These are phyloP conservation scores for Archegozetes longisetosus DNA, from an alignment of 1,140 invertebrate species.

Conservation along the genomic window DNA sequence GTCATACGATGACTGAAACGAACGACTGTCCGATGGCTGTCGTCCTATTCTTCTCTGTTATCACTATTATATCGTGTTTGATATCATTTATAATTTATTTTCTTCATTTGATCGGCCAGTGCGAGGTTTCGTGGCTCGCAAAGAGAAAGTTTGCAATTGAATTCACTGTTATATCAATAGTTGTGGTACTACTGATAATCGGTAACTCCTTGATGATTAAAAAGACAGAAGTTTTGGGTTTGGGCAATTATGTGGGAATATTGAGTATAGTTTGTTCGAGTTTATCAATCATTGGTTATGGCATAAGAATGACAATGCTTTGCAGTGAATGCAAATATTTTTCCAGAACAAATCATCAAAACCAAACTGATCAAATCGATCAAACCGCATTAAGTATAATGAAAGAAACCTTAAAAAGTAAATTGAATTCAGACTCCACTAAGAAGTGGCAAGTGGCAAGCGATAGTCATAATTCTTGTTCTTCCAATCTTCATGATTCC, in stretches of 20 bases:
- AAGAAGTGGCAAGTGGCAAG: background rate
- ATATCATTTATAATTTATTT: conserved; percentile 16
- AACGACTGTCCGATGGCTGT: background rate
- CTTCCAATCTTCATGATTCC: background rate
- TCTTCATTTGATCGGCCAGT: conserved; percentile 17
- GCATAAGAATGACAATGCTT: background rate
- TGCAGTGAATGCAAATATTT: background rate
- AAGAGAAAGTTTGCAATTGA: conserved; percentile 11
- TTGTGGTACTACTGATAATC: background rate
- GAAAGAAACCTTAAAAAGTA: background rate
- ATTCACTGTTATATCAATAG: conserved; percentile 1
- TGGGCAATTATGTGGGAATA: background rate
- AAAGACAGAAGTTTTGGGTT: background rate
- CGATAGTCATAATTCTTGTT: background rate
- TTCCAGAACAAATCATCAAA: background rate
- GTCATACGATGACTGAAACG: background rate
- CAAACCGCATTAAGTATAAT: background rate
- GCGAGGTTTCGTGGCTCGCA: conserved; percentile 11
- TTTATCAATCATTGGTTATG: background rate
- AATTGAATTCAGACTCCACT: background rate
- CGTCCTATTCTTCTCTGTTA: conserved; percentile 1
- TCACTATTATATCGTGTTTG: conserved; percentile 13
- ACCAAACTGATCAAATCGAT: background rate
- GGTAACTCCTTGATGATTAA: background rate
- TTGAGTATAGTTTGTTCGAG: background rate